Conservation (phyloP, 2,113 vertebrate genomes). For the Lipophrys pholis region DNA sequence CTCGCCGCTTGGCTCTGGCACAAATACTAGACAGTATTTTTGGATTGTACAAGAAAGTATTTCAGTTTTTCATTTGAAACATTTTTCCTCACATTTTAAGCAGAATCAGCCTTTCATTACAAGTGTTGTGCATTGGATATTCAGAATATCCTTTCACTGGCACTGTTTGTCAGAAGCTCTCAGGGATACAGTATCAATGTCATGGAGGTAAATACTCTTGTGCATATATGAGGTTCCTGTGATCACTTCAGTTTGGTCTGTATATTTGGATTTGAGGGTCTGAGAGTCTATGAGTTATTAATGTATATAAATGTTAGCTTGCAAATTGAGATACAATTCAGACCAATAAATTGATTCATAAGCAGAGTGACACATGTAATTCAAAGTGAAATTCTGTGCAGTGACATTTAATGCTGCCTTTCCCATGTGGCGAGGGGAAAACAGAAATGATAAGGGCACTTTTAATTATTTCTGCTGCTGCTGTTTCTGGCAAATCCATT, state of each 20-base stretch:
- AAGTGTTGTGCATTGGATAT: too few relatives aligned
- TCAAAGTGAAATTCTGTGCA: conserved; percentile 55
- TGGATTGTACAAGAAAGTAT: conserved; percentile 8
- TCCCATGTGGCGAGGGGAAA: conserved; percentile 49
- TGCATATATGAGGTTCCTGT: not conserved
- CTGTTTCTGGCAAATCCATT: conserved; percentile 29
- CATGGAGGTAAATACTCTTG: not conserved
- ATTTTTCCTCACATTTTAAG: not conserved
- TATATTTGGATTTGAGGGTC: not conserved
- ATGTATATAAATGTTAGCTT: conserved; percentile 33
- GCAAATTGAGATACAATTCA: conserved; percentile 35
- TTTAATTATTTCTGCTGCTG: conserved; percentile 73
- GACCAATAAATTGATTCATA: conserved; percentile 62
- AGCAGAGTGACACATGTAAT: conserved; percentile 55
- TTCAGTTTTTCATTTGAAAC: conserved; percentile 24
- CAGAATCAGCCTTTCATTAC: too few relatives aligned
- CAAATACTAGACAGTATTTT: conserved; percentile 21
- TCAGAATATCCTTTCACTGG: too few relatives aligned
- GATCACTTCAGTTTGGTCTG: not conserved
- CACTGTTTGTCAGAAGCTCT: too few relatives aligned
- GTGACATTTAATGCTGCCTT: conserved; percentile 65
- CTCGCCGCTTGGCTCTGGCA: conserved; percentile 17
- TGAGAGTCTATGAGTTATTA: conserved; percentile 2
- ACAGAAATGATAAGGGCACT: conserved; percentile 64
- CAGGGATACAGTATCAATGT: too few relatives aligned